Evolutionary conservation across 2,113 vertebrate genomes (phyloP).

Genomic region (Ursus arctos): DNA sequence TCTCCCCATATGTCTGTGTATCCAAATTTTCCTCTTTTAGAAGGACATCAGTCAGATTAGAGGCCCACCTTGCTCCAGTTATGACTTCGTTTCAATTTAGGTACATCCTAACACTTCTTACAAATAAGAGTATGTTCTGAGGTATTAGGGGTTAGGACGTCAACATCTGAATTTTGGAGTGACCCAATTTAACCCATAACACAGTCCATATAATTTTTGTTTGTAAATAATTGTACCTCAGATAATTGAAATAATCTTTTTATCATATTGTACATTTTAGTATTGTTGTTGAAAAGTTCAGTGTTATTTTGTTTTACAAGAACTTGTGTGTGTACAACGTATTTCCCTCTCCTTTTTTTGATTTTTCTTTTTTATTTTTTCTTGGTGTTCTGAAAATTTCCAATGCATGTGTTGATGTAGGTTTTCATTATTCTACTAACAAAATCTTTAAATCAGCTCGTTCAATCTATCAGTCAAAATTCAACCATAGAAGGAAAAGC

Average conservation of each 20-base stretch:
- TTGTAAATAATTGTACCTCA: neutral
- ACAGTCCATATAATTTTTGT: neutral
- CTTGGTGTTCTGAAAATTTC: neutral
- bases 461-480: neutral
- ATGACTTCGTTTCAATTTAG: neutral
- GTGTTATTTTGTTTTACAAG: neutral
- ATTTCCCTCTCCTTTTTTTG: neutral
- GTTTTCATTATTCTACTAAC: neutral
- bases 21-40: neutral
- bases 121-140: neutral
- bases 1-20: neutral
- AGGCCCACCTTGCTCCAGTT: neutral
- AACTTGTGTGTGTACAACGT: neutral
- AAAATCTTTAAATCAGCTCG: neutral
- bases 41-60: neutral
- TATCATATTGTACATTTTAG: neutral
- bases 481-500: neutral
- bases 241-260: neutral
- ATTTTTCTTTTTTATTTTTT: neutral
- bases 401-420: neutral
- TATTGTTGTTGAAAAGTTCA: neutral
- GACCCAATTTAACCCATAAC: neutral
- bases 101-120: neutral
- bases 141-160: neutral
- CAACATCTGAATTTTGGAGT: neutral